Base-by-base conservation (phyloP, 2,797 vertebrate genomes). In the Rachycentron canadum region DNA sequence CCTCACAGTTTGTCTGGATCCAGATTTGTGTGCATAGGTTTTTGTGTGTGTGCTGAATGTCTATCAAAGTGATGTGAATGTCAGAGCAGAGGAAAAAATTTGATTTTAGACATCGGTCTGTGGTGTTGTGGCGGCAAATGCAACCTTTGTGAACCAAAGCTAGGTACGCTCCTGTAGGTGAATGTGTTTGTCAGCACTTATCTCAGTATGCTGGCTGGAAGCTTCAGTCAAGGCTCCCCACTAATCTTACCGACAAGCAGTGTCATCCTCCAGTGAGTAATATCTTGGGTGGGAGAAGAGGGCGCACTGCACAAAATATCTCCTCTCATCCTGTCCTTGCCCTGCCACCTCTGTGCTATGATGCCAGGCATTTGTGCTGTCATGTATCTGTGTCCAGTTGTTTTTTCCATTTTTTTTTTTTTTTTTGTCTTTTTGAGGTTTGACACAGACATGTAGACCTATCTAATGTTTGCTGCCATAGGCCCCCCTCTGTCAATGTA, bases 211-310 rank as follows among this genome's bases (percentile, higher is more conserved):
- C 90, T 86, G 85, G 85, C 86, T 59, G 85, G 87, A 89, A 76
- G 62, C 85, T 78, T 89, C 89, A 85, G 87, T 92, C 90, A 90
- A 88, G 88, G 81, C 76, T 83, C 71, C 83, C 79, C 85, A 88
- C 92, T 90, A 90, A 93, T 94, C 92, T 92, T 63, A 61, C 56
- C 21, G 90, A 89, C 91, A 90, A 81, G 84, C 84, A 4, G 82
- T 91, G 92, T 91, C 90, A 90, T 76, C 88, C 86, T 82, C 68
- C 76, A 21, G 28, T 91, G 86, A 91, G 78, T 90, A 91, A 93
- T 92, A 85, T 76, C 75, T 84, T 38, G 53, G 85, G 73, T 77
- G 69, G 79, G 76, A 78, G 64, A 79, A 79, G 79, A 82, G 79
- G 85, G 76, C 60, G 62, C 79, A 69, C 79, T 49, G 45, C 69